phyloP scores from a whole-genome alignment of 1,140 invertebrate species.

The Cydia strobilella region DNA sequence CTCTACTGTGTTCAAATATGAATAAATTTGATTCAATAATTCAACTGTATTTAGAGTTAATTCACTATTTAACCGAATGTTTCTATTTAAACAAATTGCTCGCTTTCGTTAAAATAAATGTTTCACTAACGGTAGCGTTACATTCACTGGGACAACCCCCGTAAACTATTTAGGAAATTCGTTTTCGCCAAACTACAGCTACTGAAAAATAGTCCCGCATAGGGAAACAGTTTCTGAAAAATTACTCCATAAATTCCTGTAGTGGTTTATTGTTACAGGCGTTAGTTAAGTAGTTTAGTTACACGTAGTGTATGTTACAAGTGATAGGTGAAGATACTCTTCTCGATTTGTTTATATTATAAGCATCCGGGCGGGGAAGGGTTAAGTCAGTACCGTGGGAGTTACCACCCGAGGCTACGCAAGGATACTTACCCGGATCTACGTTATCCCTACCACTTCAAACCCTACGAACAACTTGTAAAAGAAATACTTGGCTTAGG shows the following conservation, averaged over 20 bases:
- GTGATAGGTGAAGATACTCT: slow-evolving; percentile 6
- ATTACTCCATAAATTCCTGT: background rate
- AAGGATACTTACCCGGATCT: background rate
- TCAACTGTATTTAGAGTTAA: background rate
- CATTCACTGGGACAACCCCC: slow-evolving; percentile 48
- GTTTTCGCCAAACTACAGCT: slow-evolving; percentile 39
- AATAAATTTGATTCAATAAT: background rate
- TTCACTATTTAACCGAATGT: slow-evolving; percentile 16
- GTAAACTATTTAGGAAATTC: slow-evolving; percentile 46
- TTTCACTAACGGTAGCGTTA: slow-evolving; percentile 37
- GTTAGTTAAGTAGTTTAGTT: background rate
- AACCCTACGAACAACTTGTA: slow-evolving; percentile 24
- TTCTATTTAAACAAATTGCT: slow-evolving; percentile 17
- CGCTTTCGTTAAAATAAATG: slow-evolving; percentile 45
- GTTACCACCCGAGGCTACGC: slow-evolving; percentile 8
- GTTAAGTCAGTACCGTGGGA: slow-evolving; percentile 38
- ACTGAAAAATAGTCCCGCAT: slow-evolving; percentile 25
- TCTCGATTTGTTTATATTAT: slow-evolving; percentile 33
- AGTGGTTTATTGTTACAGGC: slow-evolving; percentile 14
- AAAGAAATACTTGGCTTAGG: slow-evolving; percentile 26
- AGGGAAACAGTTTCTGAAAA: background rate
- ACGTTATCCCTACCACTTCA: slow-evolving; percentile 23
- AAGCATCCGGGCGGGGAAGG: slow-evolving; percentile 44
- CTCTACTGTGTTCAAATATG: background rate
- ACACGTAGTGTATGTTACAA: slow-evolving; percentile 19